Evolutionary conservation across 2,113 vertebrate species (phyloP).

Genomic region (Laticauda colubrina): DNA sequence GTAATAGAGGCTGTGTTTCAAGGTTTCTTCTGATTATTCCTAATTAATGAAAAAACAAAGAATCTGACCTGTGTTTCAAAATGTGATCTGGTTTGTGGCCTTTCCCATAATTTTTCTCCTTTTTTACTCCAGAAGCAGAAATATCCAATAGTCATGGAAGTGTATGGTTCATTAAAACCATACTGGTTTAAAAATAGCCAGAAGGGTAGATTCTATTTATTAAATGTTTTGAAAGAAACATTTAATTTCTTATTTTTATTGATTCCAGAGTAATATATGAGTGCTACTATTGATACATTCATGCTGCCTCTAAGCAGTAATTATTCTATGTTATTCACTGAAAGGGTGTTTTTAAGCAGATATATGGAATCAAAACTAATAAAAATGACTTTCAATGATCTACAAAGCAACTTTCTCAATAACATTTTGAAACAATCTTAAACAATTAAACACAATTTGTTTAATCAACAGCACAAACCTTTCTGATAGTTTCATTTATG

Average conservation of each 20-base stretch:
- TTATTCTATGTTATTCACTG: slow-evolving; percentile 4
- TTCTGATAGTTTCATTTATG: not conserved
- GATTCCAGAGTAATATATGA: slow-evolving; percentile 38
- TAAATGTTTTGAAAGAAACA: slow-evolving; percentile 29
- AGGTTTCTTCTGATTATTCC: not conserved
- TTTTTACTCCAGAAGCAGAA: not conserved
- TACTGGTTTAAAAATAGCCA: slow-evolving; percentile 23
- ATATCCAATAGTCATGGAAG: too few species aligned
- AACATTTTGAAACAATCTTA: not conserved
- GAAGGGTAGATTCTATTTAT: not conserved
- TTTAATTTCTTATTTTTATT: slow-evolving; percentile 37
- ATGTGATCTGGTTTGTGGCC: not conserved
- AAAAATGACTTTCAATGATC: not conserved
- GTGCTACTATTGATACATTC: not conserved
- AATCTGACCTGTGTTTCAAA: not conserved
- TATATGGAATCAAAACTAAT: not conserved
- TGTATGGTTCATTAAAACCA: not conserved
- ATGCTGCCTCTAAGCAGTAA: slow-evolving; percentile 18
- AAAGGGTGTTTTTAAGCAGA: slow-evolving; percentile 35
- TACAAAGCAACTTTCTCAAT: not conserved
- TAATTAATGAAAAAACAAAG: not conserved
- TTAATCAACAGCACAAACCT: not conserved
- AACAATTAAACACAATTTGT: not conserved
- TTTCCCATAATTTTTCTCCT: not conserved
- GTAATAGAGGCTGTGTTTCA: not conserved